Percentiles rank a stretch among this genome's conserved stretches.
These are phyloP conservation scores for Epizoanthus scotinus DNA, from an alignment of 92 coral and sea anemone species.

Conservation along the genomic window DNA sequence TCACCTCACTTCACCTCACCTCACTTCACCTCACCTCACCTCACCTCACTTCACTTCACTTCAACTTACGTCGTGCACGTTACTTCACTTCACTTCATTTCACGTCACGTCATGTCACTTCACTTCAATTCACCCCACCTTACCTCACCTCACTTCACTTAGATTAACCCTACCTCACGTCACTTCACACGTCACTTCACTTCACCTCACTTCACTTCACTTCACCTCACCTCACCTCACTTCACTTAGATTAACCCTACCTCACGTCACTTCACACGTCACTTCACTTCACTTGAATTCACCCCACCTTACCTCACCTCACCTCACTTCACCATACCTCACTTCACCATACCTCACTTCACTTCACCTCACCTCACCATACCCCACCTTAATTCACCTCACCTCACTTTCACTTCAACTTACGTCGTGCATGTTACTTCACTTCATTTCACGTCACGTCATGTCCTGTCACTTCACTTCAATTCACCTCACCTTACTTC, in stretches of 20 bases:
- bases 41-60: neutral
- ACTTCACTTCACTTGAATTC: neutral
- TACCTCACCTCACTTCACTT: neutral
- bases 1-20: conserved; percentile 1
- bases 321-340: neutral
- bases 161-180: neutral
- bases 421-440: conserved; percentile 2
- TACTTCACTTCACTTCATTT: conserved; percentile 19
- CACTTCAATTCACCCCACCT: neutral
- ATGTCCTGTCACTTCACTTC: neutral
- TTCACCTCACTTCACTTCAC: neutral
- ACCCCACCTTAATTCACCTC: conserved; percentile 14
- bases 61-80: neutral
- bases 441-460: conserved; percentile 5
- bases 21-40: no score
- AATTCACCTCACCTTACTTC: neutral
- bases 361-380: neutral
- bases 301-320: neutral
- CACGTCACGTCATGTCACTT: neutral
- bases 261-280: neutral
- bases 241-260: conserved; percentile 9
- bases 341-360: neutral
- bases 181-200: neutral
- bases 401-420: neutral
- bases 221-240: neutral